These are phyloP conservation scores for Platycercus adscitus DNA, from an alignment of 2,113 vertebrate genomes.

Conservation along the genomic window DNA sequence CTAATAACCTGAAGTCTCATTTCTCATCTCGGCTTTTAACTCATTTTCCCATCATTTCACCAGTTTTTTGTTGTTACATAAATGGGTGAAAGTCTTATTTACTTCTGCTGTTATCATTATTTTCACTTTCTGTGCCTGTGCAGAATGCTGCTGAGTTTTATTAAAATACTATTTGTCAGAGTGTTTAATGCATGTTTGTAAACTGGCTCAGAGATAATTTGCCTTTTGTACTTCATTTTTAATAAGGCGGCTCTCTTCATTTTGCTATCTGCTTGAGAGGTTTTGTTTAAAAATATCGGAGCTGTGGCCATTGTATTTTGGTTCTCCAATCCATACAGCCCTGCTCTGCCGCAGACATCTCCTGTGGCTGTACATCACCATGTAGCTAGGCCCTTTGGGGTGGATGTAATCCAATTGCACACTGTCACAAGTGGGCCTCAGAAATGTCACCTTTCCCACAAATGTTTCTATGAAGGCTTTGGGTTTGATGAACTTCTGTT, in stretches of 20 bases:
- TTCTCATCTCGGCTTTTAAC: neutral
- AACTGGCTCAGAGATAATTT: neutral
- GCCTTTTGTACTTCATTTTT: constrained; percentile 60
- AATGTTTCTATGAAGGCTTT: neutral
- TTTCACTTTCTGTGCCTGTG: neutral
- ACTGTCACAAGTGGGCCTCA: neutral
- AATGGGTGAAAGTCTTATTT: neutral
- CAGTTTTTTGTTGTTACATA: neutral
- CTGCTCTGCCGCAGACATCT: neutral
- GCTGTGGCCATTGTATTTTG: neutral
- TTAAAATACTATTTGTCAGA: neutral
- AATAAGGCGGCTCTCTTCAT: constrained; percentile 42
- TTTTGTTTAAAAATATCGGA: neutral
- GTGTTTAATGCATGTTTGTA: neutral
- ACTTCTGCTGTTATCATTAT: neutral
- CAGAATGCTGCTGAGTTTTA: neutral
- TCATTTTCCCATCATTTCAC: neutral
- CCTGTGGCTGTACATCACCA: neutral
- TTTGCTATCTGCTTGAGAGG: neutral
- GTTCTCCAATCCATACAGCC: neutral
- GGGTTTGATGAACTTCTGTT: neutral
- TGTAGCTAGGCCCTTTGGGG: neutral
- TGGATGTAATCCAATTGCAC: neutral
- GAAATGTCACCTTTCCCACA: neutral
- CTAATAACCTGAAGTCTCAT: neutral